Percentiles rank a stretch among this genome's conserved stretches.
phyloP scores from a whole-genome alignment of 2,113 vertebrate genomes.

The Percopsis transmontana region DNA sequence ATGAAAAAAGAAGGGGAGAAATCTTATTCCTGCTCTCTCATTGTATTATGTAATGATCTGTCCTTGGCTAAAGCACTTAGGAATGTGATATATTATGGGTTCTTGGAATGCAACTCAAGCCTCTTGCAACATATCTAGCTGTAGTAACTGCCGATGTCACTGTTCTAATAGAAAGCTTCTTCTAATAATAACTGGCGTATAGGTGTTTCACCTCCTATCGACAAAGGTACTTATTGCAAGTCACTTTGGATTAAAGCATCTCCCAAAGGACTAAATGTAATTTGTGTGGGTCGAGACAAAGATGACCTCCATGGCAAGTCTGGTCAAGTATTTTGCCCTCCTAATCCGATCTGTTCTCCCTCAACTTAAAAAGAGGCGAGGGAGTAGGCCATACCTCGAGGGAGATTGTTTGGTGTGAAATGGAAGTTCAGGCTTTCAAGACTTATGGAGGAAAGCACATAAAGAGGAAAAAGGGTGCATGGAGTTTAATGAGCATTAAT shows the following conservation, averaged over 20 bases:
- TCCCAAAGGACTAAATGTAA: no score
- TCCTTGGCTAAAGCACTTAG: background rate
- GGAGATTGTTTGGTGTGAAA: background rate
- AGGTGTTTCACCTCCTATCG: no score
- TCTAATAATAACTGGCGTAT: no score
- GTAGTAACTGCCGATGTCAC: no score
- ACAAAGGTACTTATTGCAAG: no score
- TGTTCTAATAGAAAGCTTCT: no score
- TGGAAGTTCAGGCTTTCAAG: background rate
- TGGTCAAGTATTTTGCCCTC: background rate
- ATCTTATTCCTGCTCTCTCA: background rate
- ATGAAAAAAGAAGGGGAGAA: background rate
- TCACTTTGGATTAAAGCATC: no score
- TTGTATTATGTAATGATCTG: background rate
- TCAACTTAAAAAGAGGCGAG: conserved; percentile 3
- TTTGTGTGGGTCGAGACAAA: background rate
- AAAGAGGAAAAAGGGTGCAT: conserved; percentile 26
- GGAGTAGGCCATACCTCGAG: background rate
- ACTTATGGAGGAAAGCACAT: background rate
- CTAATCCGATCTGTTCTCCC: background rate
- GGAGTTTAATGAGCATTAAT: conserved; percentile 64
- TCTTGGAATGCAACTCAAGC: no score
- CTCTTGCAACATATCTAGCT: no score
- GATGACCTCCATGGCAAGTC: background rate
- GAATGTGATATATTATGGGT: no score